A percentile compares a stretch with the other conserved stretches of the same genome.
phyloP scores from a whole-genome alignment of 2,113 vertebrate species.

The Tylochromis polylepis region DNA sequence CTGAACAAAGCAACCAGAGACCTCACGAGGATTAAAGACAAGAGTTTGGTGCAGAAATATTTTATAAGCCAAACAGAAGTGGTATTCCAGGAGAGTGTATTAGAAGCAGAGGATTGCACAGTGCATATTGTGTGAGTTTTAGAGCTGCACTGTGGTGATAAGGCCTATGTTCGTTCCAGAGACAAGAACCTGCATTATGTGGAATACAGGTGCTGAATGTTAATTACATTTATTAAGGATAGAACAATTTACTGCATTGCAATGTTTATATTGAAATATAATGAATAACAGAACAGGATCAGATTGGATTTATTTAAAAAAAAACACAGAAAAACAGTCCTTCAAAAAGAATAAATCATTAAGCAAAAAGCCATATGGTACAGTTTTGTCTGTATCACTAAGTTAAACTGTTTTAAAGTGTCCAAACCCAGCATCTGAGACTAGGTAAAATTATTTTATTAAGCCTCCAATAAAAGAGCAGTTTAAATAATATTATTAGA shows the following conservation, averaged over 20 bases:
- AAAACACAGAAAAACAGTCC: neutral
- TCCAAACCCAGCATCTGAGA: fast-evolving
- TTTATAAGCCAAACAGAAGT: conserved; percentile 51
- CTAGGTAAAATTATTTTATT: neutral
- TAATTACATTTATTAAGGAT: neutral
- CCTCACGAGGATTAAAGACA: conserved; percentile 12
- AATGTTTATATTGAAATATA: neutral
- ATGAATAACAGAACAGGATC: neutral
- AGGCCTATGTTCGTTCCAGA: neutral
- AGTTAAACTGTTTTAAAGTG: neutral
- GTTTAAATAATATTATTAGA: neutral
- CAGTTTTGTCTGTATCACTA: neutral
- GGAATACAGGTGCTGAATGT: neutral
- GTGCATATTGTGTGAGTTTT: neutral
- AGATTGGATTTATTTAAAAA: neutral
- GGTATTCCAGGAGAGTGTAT: neutral
- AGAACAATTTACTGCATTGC: neutral
- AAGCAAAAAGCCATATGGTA: fast-evolving
- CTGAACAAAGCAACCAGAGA: conserved; percentile 48
- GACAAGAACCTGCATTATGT: neutral
- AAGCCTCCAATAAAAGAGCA: neutral
- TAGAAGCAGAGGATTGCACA: neutral
- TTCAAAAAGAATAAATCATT: neutral
- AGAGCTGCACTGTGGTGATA: conserved; percentile 1
- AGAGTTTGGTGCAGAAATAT: conserved; percentile 50